Evolutionary conservation across 2,797 vertebrate species (phyloP).

Genomic region (Parambassis ranga): DNA sequence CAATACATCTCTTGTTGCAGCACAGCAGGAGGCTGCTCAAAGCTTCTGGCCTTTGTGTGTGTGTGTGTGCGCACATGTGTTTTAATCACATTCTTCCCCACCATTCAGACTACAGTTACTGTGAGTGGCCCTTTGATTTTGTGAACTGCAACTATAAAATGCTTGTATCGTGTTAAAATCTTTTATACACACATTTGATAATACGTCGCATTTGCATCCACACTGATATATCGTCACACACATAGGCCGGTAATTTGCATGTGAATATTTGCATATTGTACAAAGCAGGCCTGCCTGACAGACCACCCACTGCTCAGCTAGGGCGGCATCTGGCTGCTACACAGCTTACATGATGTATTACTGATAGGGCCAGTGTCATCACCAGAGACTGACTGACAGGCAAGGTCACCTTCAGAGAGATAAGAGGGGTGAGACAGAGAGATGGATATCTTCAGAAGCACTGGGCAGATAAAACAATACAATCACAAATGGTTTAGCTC

Average conservation of each 20-base stretch:
- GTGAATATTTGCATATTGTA: slow-evolving; percentile 75
- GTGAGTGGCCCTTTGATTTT: slow-evolving; percentile 39
- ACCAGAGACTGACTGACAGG: slow-evolving; percentile 61
- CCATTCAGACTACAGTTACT: slow-evolving; percentile 29
- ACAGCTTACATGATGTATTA: slow-evolving; percentile 71
- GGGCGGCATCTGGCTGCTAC: slow-evolving; percentile 66
- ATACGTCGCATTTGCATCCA: slow-evolving; percentile 51
- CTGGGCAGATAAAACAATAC: slow-evolving; percentile 61
- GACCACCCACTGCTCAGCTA: slow-evolving; percentile 69
- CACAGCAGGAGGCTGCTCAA: slow-evolving; percentile 69
- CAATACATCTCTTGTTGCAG: slow-evolving; percentile 78
- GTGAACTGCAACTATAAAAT: slow-evolving; percentile 24
- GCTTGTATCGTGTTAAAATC: slow-evolving; percentile 31
- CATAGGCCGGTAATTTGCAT: slow-evolving; percentile 66
- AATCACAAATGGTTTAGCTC: slow-evolving; percentile 44
- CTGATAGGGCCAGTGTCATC: slow-evolving; percentile 69
- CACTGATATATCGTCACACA: slow-evolving; percentile 49
- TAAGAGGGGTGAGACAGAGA: slow-evolving; percentile 6
- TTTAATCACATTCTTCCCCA: slow-evolving; percentile 52
- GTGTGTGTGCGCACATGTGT: slow-evolving; percentile 4
- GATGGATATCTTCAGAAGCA: slow-evolving; percentile 60
- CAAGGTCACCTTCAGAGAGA: slow-evolving; percentile 76
- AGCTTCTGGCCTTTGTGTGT: slow-evolving; percentile 54
- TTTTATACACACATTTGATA: slow-evolving; percentile 27
- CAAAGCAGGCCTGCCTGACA: slow-evolving; percentile 53